A percentile compares a stretch with the other conserved stretches of the same genome.
phyloP scores from a whole-genome alignment of 2,113 vertebrate genomes.

The Origma solitaria region DNA sequence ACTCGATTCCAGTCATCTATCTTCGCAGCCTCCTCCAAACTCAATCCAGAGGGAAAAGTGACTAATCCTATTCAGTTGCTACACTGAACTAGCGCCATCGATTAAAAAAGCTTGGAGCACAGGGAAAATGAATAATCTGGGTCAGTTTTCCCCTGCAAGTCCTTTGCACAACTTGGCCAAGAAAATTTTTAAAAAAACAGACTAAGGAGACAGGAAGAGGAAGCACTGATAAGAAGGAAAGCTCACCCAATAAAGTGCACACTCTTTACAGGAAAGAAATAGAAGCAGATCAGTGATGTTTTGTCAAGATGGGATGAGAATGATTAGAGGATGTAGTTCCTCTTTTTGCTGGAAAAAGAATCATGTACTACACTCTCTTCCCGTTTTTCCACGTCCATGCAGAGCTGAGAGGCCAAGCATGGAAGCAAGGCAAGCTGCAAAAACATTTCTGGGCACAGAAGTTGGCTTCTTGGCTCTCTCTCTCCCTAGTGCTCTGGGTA shows the following conservation, averaged over 20 bases:
- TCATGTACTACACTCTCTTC: neutral
- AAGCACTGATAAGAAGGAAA: neutral
- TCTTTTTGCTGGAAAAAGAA: neutral
- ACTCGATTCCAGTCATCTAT: neutral
- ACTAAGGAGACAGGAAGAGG: neutral
- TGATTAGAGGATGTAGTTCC: neutral
- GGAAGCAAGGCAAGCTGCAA: neutral
- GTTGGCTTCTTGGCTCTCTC: neutral
- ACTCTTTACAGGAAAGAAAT: neutral
- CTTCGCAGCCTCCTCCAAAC: slow-evolving; percentile 42
- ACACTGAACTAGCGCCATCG: neutral
- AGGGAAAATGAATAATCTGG: slow-evolving; percentile 9
- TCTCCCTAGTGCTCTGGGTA: neutral
- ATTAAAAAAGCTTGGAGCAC: slow-evolving; percentile 14
- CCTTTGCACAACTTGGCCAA: neutral
- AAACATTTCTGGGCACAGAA: neutral
- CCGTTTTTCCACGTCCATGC: fast-evolving
- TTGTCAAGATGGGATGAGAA: neutral
- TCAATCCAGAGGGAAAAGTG: slow-evolving; percentile 23
- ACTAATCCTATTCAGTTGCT: slow-evolving; percentile 32
- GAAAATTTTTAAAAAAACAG: too few relatives aligned
- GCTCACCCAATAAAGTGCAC: neutral
- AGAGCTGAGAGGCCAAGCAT: neutral
- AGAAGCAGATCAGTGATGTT: neutral
- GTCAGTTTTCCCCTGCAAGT: neutral